Percentiles rank a stretch among this genome's conserved stretches.
These are phyloP conservation scores for Lordiphosa mommai DNA, from an alignment of 1,140 invertebrate species.

Conservation along the genomic window DNA sequence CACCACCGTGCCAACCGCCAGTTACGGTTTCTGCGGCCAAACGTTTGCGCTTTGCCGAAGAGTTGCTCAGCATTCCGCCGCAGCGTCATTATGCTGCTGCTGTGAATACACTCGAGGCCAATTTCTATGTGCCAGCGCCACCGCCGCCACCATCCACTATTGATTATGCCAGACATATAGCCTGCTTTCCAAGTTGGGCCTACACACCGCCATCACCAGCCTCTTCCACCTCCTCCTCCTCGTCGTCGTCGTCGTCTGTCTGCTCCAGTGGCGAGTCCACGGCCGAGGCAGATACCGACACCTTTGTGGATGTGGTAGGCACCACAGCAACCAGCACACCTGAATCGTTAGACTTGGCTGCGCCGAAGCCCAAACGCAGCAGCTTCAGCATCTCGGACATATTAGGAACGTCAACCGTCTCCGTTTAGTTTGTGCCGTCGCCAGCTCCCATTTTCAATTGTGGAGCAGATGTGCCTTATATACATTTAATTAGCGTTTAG, in stretches of 20 bases:
- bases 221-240: constrained; percentile 20
- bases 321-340: constrained; percentile 24
- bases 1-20: constrained; percentile 15
- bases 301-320: constrained; percentile 63
- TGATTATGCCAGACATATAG: constrained; percentile 67
- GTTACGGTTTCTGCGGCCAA: constrained; percentile 15
- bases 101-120: constrained; percentile 58
- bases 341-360: constrained; percentile 13
- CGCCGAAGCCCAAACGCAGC: constrained; percentile 58
- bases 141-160: constrained; percentile 16
- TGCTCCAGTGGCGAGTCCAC: constrained; percentile 36
- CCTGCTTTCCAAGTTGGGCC: constrained; percentile 64
- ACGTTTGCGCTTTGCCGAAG: constrained; percentile 39
- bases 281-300: constrained; percentile 44
- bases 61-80: constrained; percentile 24
- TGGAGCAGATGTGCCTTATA: constrained; percentile 46
- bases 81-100: constrained; percentile 60
- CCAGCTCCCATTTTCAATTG: constrained; percentile 55
- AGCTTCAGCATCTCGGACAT: constrained; percentile 73
- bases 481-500: constrained; percentile 76
- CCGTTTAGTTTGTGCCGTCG: constrained; percentile 27
- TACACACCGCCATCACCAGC: constrained; percentile 64
- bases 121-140: constrained; percentile 63
- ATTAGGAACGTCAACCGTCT: constrained; percentile 52
- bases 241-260: constrained; percentile 31